Evolutionary conservation across 92 coral and sea anemone species (phyloP), one percentile per base, ranked within the genome.

Genomic region (Blastomussa wellsi): DNA sequence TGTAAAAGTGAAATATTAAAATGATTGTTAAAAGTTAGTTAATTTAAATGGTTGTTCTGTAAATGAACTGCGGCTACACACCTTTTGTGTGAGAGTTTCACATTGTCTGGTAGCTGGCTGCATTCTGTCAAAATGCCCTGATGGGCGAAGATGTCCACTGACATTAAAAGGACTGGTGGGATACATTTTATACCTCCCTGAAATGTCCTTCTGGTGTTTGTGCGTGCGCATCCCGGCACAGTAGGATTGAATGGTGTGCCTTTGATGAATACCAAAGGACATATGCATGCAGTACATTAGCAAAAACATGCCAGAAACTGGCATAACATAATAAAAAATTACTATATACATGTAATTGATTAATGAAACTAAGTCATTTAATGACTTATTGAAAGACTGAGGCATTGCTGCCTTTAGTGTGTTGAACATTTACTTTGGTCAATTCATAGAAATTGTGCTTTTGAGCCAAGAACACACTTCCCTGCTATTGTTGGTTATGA

Each of bases 401-500:
- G 82, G 82, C 70, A 78, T 29, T 53, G 82, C 82, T 35, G 51
- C 79, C 86, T 71, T 82, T 74, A 72, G 36, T 36, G 71, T 47
- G 78, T 71, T 82, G 77, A 82, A 82, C n/a, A 15, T 70, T 82
- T 82, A 66, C 86, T 69, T 82, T 82, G 79, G 69, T 82, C 86
- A 71, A 35, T 69, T 82, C 31, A 82, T 82, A 82, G 66, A 82
- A 82, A 82, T 82, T 82, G 32, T 69, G 86, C 86, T 69, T 82
- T 82, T 70, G 77, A 82, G 86, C 77, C 79, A 39, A 67, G 79
- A 47, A 82, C 70, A 48, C 79, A 82, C 79, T 82, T 82, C 77
- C 77, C 86, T 82, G 86, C 69, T 71, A 70, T 67, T 70, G 66
- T 82, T 82, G 67, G 86, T 82, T 44, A 70, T 82, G 86, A 82